These are phyloP conservation scores for Dendrolimus punctatus DNA, from an alignment of 1,140 invertebrate genomes.

Conservation along the genomic window DNA sequence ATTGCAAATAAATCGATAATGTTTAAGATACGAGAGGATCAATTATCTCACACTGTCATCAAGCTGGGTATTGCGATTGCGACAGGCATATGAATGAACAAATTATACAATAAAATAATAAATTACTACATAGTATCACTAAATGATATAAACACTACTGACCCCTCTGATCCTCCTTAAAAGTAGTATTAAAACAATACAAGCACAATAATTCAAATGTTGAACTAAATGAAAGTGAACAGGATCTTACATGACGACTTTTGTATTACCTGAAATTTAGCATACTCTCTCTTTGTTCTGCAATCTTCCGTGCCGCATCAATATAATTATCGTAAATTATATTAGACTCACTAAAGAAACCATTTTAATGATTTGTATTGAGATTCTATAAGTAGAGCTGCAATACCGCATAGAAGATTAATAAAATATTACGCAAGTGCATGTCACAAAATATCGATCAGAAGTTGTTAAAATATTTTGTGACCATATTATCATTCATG, in stretches of 20 bases:
- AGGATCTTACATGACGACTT: slow-evolving; percentile 33
- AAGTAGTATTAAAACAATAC: slow-evolving; percentile 45
- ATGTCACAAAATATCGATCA: slow-evolving; percentile 41
- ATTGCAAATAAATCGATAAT: slow-evolving; percentile 36
- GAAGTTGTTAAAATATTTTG: slow-evolving; percentile 34
- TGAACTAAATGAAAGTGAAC: slow-evolving; percentile 42
- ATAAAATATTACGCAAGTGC: slow-evolving; percentile 32
- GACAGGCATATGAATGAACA: slow-evolving; percentile 48
- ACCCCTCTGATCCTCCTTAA: slow-evolving; percentile 50
- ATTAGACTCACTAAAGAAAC: too few relatives aligned
- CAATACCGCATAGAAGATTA: too few relatives aligned
- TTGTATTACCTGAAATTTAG: slow-evolving; percentile 30
- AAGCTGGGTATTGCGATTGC: slow-evolving; percentile 28
- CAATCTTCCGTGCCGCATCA: too few relatives aligned
- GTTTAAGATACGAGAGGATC: slow-evolving; percentile 54
- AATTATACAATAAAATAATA: slow-evolving; percentile 50
- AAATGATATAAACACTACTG: slow-evolving; percentile 42
- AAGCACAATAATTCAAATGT: slow-evolving; percentile 47
- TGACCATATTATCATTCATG: slow-evolving; percentile 16
- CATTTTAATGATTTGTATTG: too few relatives aligned
- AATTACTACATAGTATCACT: slow-evolving; percentile 49
- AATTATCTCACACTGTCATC: slow-evolving; percentile 47
- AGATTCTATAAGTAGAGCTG: too few relatives aligned
- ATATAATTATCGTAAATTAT: too few relatives aligned
- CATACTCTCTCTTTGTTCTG: slow-evolving; percentile 37